A percentile compares a stretch with the other conserved stretches of the same genome.
These are phyloP conservation scores for Drosophila neutralis DNA, from an alignment of 2,888 invertebrate genomes.

Conservation along the genomic window DNA sequence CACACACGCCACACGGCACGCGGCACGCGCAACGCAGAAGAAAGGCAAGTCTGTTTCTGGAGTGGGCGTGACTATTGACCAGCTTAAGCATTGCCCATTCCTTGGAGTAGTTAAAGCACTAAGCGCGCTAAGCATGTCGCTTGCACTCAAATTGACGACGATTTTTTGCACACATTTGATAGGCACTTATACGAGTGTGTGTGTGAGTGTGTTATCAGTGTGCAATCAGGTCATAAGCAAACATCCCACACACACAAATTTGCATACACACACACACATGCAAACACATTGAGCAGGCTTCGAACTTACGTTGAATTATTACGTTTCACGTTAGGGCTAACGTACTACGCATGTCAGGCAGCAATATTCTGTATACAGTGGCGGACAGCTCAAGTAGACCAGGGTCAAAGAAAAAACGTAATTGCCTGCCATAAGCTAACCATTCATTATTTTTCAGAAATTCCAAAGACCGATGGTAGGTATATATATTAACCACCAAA, in stretches of 20 bases:
- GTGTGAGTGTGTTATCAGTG: conserved; percentile 19
- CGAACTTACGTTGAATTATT: conserved; percentile 23
- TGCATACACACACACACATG: neutral
- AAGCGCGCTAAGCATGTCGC: conserved; percentile 10
- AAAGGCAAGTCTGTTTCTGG: conserved; percentile 1
- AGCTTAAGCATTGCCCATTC: neutral
- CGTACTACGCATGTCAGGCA: conserved; percentile 46
- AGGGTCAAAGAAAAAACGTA: too few species aligned
- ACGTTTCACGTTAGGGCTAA: conserved; percentile 38
- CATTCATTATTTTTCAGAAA: too few species aligned
- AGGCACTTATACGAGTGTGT: neutral
- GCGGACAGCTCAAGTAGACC: too few species aligned
- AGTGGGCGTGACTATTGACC: neutral
- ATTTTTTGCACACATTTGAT: conserved; percentile 17
- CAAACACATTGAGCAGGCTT: neutral
- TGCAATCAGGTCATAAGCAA: conserved; percentile 27
- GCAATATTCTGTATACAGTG: neutral
- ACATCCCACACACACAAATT: conserved; percentile 4
- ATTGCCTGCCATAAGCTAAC: too few species aligned
- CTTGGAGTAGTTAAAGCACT: conserved; percentile 22
- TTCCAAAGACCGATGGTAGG: too few species aligned
- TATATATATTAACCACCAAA: too few species aligned
- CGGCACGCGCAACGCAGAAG: conserved; percentile 30
- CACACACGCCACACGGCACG: conserved; percentile 49
- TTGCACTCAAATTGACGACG: conserved; percentile 41